Conservation (phyloP, 2,113 vertebrate species). For the Bostrychus sinensis region DNA sequence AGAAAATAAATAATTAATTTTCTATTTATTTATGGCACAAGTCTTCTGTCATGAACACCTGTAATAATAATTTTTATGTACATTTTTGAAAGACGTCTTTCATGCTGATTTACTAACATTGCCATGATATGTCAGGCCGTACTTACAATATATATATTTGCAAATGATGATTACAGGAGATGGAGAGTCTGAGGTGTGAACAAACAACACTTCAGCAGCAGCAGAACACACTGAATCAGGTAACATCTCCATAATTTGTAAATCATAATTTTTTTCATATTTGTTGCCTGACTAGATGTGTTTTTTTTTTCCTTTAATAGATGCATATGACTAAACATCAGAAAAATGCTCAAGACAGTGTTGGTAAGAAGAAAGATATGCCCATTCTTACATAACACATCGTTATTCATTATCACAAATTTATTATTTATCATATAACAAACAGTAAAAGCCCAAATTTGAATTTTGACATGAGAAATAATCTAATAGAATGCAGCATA, state of each 20-base stretch:
- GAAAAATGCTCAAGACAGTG: conserved; percentile 17
- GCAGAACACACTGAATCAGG: conserved; percentile 56
- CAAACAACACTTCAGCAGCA: conserved; percentile 54
- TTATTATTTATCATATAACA: not conserved
- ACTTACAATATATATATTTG: not conserved
- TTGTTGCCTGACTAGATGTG: not conserved
- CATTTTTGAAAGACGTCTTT: not conserved
- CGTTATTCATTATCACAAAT: not conserved
- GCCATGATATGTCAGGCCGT: not conserved
- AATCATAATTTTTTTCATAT: not conserved
- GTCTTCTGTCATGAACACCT: not conserved
- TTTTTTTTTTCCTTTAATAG: not conserved
- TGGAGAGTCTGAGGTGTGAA: conserved; percentile 45
- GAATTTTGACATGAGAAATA: too few relatives aligned
- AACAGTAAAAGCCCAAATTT: not conserved
- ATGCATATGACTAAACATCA: not conserved
- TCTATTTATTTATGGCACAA: not conserved
- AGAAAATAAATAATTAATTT: not conserved
- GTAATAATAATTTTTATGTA: not conserved
- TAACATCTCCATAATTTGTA: conserved; percentile 6
- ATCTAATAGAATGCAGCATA: too few relatives aligned
- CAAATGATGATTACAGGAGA: conserved; percentile 43
- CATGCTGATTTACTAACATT: not conserved
- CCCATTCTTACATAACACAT: not conserved
- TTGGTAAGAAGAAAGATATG: conserved; percentile 33